A percentile compares a stretch with the other conserved stretches of the same genome.
Evolutionary conservation across 2,113 vertebrate genomes (phyloP).

Genomic region (Telmatochromis brichardi): DNA sequence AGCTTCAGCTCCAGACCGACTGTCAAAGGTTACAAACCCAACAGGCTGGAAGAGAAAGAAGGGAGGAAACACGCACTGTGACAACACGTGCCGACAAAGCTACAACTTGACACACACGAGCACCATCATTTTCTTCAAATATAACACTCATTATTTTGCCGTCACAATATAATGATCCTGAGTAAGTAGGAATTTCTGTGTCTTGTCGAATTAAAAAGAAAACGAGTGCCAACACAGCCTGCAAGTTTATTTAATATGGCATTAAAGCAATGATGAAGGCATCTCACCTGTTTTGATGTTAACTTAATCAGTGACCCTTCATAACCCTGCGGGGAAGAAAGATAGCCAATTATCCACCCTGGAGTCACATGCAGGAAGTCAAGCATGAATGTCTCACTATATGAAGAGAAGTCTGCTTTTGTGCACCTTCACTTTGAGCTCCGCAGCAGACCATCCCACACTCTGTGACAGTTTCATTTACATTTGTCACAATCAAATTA

Average conservation of each 20-base stretch:
- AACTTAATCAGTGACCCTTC: slow-evolving; percentile 99
- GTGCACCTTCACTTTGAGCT: neutral
- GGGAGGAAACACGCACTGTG: neutral
- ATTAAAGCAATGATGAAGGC: slow-evolving; percentile 6
- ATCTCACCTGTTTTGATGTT: slow-evolving; percentile 96
- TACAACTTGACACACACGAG: neutral
- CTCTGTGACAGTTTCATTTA: neutral
- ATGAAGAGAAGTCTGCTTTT: neutral
- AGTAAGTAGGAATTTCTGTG: neutral
- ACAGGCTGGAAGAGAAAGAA: slow-evolving; percentile 81
- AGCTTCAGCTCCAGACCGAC: slow-evolving; percentile 91
- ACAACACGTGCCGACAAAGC: neutral
- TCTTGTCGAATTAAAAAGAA: neutral
- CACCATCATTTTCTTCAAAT: neutral
- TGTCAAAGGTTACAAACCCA: slow-evolving; percentile 98
- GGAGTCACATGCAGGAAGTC: slow-evolving; percentile 61
- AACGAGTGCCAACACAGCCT: neutral
- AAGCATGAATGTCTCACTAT: slow-evolving; percentile 39
- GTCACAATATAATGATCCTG: neutral
- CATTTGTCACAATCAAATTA: neutral
- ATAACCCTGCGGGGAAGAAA: slow-evolving; percentile 84
- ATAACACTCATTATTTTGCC: neutral
- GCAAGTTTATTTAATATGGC: neutral
- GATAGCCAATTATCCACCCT: slow-evolving; percentile 63
- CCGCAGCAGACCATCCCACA: neutral